Base-by-base conservation (phyloP, 2,888 invertebrate species). In the Diadegma fenestrale region DNA sequence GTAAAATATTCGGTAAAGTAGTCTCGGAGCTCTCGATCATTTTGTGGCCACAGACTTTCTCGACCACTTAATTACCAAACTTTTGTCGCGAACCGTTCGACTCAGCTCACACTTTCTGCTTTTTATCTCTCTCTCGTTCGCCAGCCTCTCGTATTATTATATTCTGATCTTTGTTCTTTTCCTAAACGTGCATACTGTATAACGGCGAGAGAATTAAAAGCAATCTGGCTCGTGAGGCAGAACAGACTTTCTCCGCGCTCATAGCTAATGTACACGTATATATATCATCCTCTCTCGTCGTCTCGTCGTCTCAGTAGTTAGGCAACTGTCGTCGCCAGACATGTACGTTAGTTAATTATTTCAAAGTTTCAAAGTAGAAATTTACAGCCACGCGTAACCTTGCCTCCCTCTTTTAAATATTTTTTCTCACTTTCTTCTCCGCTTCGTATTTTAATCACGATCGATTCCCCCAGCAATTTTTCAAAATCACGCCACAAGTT, bases 31-130 rank as follows among this genome's bases (percentile, higher is more conserved):
- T 72, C 69, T 75, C 71, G 82, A 81, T 85, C 81, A 75, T 19
- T 45, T 78, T 43, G 81, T 75, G 78, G 69, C 73, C 81, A 73
- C 72, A 54, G 83, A 85, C 88, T 83, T 86, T 87, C 86, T 85
- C 90, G 88, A 87, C 88, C 89, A 88, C 89, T 89, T 90, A 90
- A 90, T 91, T 91, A 91, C 87, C 88, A 89, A 91, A 91, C 89
- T 91, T 91, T 89, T 86, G 85, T 85, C 88, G 88, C 88, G 89
- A 88, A 87, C 85, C 88, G 84, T 89, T 89, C 89, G 87, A 88
- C 86, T 73, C 26, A 30, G 43, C 19, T 22, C 51, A 41, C 69
- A 26, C 33, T 68, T 33, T 63, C 37, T 26, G 12, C 48, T 54
- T 51, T 45, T 30, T 66, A 19, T 61, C 43, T 75, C 75, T 75